Base-by-base conservation (phyloP, 2,888 invertebrate species). In the Pristionchus maxplancki region DNA sequence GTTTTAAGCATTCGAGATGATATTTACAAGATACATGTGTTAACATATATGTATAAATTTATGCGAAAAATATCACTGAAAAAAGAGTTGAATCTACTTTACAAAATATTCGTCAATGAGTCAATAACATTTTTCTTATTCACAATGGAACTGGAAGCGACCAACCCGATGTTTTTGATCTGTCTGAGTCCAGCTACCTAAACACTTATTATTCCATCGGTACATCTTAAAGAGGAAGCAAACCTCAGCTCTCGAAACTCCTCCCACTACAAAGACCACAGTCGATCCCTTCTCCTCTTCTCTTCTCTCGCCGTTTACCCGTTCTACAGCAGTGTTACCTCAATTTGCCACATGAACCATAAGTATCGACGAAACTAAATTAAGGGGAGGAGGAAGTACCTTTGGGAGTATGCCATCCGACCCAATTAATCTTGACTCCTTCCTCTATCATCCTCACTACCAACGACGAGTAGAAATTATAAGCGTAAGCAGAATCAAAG, bases 171-270 rank as follows among this genome's bases (percentile, higher is more conserved):
- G 67, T 90, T 89, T 17, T 91, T 90, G 1, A 92, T 50, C 50
- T 89, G 90, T 28, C 89, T 88, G 15, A 92, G 90, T 5, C 90
- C 48, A 8, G 92, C 92, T 0, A 88, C 64, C 88, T 88, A 34
- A 24, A 78, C 50, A 15, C 20, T 50, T 17, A 50, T 13, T n/a
- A 44, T 13, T 53, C 67, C 20, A 1, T 37, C n/a, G 20, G n/a
- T 9, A 58, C 13, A 58, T 58, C 24, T 1, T 3, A n/a, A 58
- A 58, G 24, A n/a, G n/a, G n/a, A 24, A n/a, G 20, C 40, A n/a
- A 74, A 96, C 96, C 94, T 99, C 99, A 1, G 98, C 97, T 95
- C 97, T 97, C 0, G 99, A 99, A 95, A 98, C 97, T 0, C 99
- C 99, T 8, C 99, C 99, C 28, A 99, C 96, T 95, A 98, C 98